Evolutionary conservation across 2,888 invertebrate genomes (phyloP).

Genomic region (Pelosia muscerda): DNA sequence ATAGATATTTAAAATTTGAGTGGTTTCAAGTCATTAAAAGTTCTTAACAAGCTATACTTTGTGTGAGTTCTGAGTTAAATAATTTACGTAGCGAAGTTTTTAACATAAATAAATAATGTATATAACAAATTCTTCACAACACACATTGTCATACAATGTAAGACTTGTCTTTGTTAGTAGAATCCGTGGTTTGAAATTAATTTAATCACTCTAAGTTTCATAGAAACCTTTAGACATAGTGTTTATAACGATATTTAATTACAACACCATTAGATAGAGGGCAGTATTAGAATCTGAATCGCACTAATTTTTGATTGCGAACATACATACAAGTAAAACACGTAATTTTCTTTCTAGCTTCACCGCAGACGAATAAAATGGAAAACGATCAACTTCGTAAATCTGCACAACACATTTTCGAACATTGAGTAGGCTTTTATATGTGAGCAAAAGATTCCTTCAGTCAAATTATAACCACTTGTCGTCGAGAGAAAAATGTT

Average conservation of each 20-base stretch:
- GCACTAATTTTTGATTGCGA: not conserved
- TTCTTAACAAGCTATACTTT: constrained; percentile 7
- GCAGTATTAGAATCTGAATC: not conserved
- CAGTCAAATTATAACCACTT: constrained; percentile 53
- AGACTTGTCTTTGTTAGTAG: no score
- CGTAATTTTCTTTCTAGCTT: not conserved
- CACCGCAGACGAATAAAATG: not conserved
- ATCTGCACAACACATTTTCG: constrained; percentile 5
- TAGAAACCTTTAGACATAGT: no score
- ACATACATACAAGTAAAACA: not conserved
- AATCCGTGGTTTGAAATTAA: not conserved
- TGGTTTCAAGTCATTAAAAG: constrained; percentile 2
- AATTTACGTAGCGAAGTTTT: not conserved
- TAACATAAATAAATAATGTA: not conserved
- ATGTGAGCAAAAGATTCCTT: constrained; percentile 31
- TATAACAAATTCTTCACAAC: not conserved
- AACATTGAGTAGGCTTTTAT: constrained; percentile 21
- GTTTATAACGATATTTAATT: not conserved
- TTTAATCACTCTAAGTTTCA: not conserved
- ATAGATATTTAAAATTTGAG: not conserved
- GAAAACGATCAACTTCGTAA: not conserved
- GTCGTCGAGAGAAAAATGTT: constrained; percentile 47
- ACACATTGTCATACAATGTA: no score
- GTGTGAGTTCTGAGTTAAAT: not conserved
- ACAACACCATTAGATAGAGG: not conserved